A percentile compares a stretch with the other conserved stretches of the same genome.
phyloP scores from a whole-genome alignment of 92 coral and sea anemone genomes.

The Epizoanthus rinbou region DNA sequence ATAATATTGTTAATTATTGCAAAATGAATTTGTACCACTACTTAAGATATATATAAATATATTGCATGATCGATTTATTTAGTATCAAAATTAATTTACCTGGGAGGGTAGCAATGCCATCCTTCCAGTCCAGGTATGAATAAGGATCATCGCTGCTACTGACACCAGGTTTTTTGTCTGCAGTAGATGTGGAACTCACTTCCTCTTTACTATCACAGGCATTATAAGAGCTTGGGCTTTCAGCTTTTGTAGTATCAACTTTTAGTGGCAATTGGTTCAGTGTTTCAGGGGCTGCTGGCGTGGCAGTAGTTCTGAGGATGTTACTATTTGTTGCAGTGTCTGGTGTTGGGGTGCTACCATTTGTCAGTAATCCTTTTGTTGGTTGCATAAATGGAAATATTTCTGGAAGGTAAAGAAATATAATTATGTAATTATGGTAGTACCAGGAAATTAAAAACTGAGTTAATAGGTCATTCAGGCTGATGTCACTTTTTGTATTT shows the following conservation, averaged over 20 bases:
- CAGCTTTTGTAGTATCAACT: background rate
- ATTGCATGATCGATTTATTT: too few species aligned
- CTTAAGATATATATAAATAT: too few species aligned
- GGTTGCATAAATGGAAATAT: constrained; percentile 28
- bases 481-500: too few species aligned
- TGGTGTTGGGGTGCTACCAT: background rate
- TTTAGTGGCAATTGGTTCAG: constrained; percentile 7
- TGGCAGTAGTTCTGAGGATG: background rate
- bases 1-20: too few species aligned
- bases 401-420: constrained; percentile 19
- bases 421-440: background rate
- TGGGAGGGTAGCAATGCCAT: constrained; percentile 40
- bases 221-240: background rate
- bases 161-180: background rate
- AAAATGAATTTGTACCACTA: too few species aligned
- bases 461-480: too few species aligned
- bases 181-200: constrained; percentile 27
- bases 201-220: constrained; percentile 9
- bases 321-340: constrained; percentile 7
- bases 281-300: background rate
- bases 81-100: background rate
- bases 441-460: too few species aligned
- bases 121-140: constrained; percentile 41
- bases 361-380: constrained; percentile 4
- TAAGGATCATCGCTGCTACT: constrained; percentile 25